Base-by-base conservation (phyloP, 2,888 invertebrate species). In the Eulithis testata region DNA sequence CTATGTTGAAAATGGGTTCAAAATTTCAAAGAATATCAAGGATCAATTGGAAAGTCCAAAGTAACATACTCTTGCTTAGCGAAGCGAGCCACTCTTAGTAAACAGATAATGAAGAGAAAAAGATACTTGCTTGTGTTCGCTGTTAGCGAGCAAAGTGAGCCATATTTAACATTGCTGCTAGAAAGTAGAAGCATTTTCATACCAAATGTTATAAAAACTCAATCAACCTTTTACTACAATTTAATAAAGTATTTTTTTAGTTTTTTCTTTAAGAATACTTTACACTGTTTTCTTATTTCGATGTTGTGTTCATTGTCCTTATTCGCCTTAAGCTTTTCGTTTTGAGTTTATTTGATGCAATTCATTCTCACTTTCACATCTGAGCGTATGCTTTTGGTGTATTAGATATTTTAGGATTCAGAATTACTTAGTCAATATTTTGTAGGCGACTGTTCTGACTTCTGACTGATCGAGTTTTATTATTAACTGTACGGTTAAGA, bases 281-380 rank as follows among this genome's bases (percentile, higher is more conserved):
- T 43, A 31, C 6, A 47, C 45, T 6, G 37, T 51, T 51, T 52
- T 53, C 3, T 21, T 49, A 31, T 49, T 40, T 44, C 43, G 21
- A 37, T 58, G 52, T 60, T 37, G 12, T 57, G 36, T 45, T 58
- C 59, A 59, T 63, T 27, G 52, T 58, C 47, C 31, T 21, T 65
- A 1, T 60, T 47, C 61, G 60, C 61, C 61, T 57, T 11, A 11
- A 21, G 64, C 64, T 65, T 65, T 49, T 45, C n/a, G 37, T 60
- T 53, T 57, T 40, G 12, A 56, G 43, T 47, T 63, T 58, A 47
- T 52, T 58, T 58, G n/a, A 54, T 43, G 53, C 58, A 59, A 53
- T 43, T 37, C 45, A 52, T 37, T 44, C 27, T 36, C 44, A 53
- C 52, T 45, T 21, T 44, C 12, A 45, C 58, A 50, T 8, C n/a